Evolutionary conservation across 2,888 invertebrate species (phyloP), one percentile per base, ranked within the genome.

Genomic region (Xanthia icteritia): DNA sequence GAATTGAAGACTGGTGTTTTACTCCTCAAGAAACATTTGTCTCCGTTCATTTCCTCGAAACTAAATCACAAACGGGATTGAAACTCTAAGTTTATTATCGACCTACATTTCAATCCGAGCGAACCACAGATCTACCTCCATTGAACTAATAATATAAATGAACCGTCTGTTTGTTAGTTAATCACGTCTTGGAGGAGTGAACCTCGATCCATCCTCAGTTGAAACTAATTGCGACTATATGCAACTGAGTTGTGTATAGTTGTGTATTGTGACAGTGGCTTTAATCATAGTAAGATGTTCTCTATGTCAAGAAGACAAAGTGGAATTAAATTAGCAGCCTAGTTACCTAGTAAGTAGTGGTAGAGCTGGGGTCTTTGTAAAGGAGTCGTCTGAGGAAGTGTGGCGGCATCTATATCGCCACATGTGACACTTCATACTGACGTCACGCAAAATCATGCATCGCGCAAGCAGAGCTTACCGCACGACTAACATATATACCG

Each of bases 111-210:
- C 82, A 64, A 74, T 72, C 69, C 11, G 51, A 67, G 45, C n/a
- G 27, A 56, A 61, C 70, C 78, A 11, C 82, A 79, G 64, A 69
- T 63, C 72, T 73, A 71, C 83, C 78, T 87, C 67, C 51, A 81
- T 79, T 79, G 67, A 74, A 70, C 73, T 87, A 86, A 78, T 83
- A 83, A 85, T 79, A 79, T 76, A 83, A 84, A 82, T 85, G 83
- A 82, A 60, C 65, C 68, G 67, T 85, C 88, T 86, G 77, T 79
- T 63, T 83, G 81, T 77, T 73, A 81, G 67, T 86, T 76, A 88
- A 86, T 86, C 83, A 88, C 76, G 88, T 85, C 77, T 76, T 65
- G 58, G 58, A 67, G 82, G 60, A 81, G 85, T 60, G 73, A 75
- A 79, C 75, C 75, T 74, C 88, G 64, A 86, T 85, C 78, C 45